These are phyloP conservation scores for Podargus strigoides DNA, from an alignment of 2,797 vertebrate genomes.

Conservation along the genomic window DNA sequence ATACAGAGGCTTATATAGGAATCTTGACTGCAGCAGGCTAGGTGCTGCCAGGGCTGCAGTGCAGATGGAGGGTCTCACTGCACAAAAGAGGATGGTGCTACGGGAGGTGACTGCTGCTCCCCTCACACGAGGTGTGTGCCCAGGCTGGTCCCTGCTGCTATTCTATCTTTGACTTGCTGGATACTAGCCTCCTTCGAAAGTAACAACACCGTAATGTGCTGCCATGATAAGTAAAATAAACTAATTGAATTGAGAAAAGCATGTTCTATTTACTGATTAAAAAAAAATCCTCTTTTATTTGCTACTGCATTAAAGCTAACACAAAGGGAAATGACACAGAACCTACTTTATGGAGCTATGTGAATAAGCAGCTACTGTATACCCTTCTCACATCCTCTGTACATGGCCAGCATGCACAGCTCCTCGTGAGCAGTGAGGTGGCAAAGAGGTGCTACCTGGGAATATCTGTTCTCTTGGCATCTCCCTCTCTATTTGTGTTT, in stretches of 20 bases:
- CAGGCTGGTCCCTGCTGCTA: not conserved
- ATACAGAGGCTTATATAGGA: not conserved
- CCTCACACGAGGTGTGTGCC: fast-evolving
- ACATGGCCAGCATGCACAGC: not conserved
- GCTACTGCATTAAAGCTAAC: not conserved
- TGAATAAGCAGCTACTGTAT: not conserved
- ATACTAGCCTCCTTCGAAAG: not conserved
- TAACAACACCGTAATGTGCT: not conserved
- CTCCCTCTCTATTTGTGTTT: not conserved
- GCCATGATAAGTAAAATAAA: not conserved
- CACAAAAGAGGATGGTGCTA: not conserved
- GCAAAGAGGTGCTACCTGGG: not conserved
- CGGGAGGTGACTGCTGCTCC: fast-evolving
- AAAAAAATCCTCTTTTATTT: not conserved
- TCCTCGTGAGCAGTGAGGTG: not conserved
- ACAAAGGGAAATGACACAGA: not conserved
- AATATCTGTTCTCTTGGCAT: not conserved
- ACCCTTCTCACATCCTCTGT: not conserved
- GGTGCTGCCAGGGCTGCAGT: not conserved
- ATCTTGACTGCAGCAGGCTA: not conserved
- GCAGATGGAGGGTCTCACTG: not conserved
- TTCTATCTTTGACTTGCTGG: not conserved
- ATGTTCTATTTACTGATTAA: not conserved
- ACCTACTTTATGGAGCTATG: fast-evolving
- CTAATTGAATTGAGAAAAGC: not conserved